Conservation (phyloP, 2,888 invertebrate species). For the Cosmia trapezina region DNA sequence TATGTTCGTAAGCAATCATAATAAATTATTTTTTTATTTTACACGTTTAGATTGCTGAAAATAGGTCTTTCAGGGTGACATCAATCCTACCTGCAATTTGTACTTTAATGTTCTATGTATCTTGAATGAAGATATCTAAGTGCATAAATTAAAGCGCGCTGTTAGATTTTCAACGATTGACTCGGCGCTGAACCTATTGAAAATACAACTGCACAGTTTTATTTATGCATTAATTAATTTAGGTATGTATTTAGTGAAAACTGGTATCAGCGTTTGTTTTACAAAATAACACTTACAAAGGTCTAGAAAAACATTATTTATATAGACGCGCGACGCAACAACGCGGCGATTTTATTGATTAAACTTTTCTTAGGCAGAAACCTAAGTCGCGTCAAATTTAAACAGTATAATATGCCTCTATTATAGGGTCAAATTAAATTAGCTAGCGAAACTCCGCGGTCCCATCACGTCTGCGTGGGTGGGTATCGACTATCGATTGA, state of each 20-base stretch:
- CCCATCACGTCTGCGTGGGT: no score
- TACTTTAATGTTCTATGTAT: neutral
- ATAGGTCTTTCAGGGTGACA: neutral
- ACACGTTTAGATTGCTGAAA: slow-evolving; percentile 14
- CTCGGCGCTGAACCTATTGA: no score
- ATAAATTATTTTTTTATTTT: slow-evolving; percentile 14
- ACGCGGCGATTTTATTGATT: neutral
- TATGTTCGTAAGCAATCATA: slow-evolving; percentile 9
- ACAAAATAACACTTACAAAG: neutral
- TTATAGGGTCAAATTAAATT: no score
- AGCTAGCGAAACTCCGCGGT: no score
- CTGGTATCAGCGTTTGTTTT: neutral
- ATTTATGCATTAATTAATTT: neutral
- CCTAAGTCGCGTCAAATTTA: neutral
- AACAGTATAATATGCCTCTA: neutral
- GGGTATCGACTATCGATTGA: no score
- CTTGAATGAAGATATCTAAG: neutral
- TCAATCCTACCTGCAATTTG: slow-evolving; percentile 6
- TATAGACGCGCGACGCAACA: neutral
- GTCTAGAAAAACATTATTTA: slow-evolving; percentile 3
- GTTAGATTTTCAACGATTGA: neutral
- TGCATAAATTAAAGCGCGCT: no score
- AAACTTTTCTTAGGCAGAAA: neutral
- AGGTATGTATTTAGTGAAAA: neutral
- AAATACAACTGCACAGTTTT: neutral